Percentiles rank a stretch among this genome's conserved stretches.
Evolutionary conservation across 2,888 invertebrate genomes (phyloP).

Genomic region (Drosophila mayaguana): DNA sequence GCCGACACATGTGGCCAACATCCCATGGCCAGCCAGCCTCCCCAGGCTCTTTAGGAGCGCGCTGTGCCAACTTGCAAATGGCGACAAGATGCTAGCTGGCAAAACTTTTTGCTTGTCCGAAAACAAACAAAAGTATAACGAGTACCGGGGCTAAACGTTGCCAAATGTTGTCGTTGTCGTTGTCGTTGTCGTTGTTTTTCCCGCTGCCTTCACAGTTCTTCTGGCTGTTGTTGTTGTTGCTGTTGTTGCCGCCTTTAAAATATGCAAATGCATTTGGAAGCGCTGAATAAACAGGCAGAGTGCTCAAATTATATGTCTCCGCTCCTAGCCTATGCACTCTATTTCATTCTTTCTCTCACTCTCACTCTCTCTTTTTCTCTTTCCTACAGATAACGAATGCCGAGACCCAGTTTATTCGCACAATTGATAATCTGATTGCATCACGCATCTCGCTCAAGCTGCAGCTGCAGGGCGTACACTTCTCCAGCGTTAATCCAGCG

Average conservation of each 20-base stretch:
- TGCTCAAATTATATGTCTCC: constrained; percentile 40
- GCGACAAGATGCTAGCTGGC: constrained; percentile 79
- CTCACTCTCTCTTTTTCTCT: constrained; percentile 16
- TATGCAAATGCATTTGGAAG: constrained; percentile 77
- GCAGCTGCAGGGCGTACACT: constrained; percentile 84
- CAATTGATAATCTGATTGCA: constrained; percentile 84
- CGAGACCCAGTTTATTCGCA: constrained; percentile 83
- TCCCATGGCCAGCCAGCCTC: constrained; percentile 2
- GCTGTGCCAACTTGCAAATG: constrained; percentile 76
- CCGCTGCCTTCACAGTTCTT: neutral
- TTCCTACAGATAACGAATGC: constrained; percentile 81
- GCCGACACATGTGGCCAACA: constrained; percentile 58
- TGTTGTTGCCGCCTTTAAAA: constrained; percentile 54
- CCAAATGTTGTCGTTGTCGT: constrained; percentile 61
- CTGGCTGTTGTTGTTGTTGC: constrained; percentile 16
- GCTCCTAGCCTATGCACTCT: neutral
- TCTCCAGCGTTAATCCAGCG: constrained; percentile 78
- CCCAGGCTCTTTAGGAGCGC: constrained; percentile 16
- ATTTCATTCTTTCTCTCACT: constrained; percentile 12
- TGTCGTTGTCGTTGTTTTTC: constrained; percentile 15
- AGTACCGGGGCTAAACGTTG: constrained; percentile 69
- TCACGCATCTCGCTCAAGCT: constrained; percentile 83
- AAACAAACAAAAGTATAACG: constrained; percentile 66
- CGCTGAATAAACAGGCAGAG: constrained; percentile 63
- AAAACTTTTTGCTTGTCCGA: constrained; percentile 69